A percentile compares a stretch with the other conserved stretches of the same genome.
Conservation (phyloP, 2,888 invertebrate genomes). For the Trimorus sp. region DNA sequence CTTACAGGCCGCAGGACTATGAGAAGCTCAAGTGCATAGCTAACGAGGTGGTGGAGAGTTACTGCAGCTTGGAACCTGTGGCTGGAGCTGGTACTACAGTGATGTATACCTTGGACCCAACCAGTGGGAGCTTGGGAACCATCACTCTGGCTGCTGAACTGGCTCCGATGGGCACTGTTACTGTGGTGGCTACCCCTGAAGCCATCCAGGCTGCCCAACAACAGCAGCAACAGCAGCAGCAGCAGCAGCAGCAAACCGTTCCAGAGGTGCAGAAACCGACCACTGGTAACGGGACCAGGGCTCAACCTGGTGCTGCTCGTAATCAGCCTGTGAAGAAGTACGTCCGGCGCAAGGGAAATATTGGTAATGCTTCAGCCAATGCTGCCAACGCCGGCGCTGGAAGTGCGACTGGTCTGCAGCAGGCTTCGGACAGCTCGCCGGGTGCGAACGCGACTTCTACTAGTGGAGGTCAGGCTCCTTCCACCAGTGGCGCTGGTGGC, state of each 20-base stretch:
- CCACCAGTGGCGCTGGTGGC: constrained; percentile 80
- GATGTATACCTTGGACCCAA: constrained; percentile 80
- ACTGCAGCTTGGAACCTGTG: constrained; percentile 86
- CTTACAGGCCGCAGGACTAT: constrained; percentile 88
- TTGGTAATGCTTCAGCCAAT: constrained; percentile 1
- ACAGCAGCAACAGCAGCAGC: background rate
- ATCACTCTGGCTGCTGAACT: constrained; percentile 79
- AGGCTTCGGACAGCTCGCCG: constrained; percentile 72
- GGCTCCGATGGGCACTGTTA: constrained; percentile 79
- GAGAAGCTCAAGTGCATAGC: constrained; percentile 93
- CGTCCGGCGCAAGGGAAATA: constrained; percentile 33
- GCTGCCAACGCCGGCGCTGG: background rate
- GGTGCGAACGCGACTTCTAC: constrained; percentile 79
- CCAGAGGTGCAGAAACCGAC: constrained; percentile 21
- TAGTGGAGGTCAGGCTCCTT: constrained; percentile 45
- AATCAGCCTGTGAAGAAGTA: too few relatives aligned
- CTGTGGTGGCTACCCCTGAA: constrained; percentile 78
- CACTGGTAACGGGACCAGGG: too few relatives aligned
- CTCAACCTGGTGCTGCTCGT: too few relatives aligned
- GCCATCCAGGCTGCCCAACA: constrained; percentile 74
- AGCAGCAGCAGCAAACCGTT: background rate
- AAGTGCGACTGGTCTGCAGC: constrained; percentile 69
- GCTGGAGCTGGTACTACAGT: constrained; percentile 78
- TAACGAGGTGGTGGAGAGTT: constrained; percentile 90
- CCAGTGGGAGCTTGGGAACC: constrained; percentile 79